Evolutionary conservation across 2,888 invertebrate genomes (phyloP).

Genomic region (Xestobium rufovillosum): DNA sequence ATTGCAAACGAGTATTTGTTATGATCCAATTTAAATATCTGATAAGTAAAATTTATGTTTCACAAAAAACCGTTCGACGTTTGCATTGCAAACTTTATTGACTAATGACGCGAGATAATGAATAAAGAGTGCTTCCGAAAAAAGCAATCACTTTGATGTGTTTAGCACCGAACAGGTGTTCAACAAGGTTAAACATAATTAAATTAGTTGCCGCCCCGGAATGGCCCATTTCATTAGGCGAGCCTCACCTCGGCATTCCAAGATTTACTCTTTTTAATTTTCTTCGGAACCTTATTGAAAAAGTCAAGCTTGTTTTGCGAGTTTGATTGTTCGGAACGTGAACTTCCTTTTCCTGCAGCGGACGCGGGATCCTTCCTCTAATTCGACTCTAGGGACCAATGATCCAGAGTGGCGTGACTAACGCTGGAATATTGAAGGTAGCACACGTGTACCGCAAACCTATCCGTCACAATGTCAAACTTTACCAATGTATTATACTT

Average conservation of each 20-base stretch:
- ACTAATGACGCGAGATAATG: too few relatives aligned
- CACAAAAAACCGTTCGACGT: too few relatives aligned
- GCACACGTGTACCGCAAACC: constrained; percentile 30
- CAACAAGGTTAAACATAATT: too few relatives aligned
- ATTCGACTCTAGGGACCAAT: constrained; percentile 29
- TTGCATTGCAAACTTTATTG: too few relatives aligned
- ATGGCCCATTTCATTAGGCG: background rate
- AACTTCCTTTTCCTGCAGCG: constrained; percentile 26
- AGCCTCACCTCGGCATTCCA: constrained; percentile 21
- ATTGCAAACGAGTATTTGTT: too few relatives aligned
- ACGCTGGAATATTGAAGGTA: constrained; percentile 15
- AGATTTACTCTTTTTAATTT: constrained; percentile 35
- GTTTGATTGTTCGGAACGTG: constrained; percentile 24
- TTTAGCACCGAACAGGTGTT: too few relatives aligned
- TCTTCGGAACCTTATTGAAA: constrained; percentile 28
- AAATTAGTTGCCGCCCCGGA: background rate
- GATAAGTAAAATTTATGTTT: too few relatives aligned
- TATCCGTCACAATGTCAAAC: constrained; percentile 39
- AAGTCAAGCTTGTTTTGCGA: constrained; percentile 25
- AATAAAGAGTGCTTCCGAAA: too few relatives aligned
- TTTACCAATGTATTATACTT: constrained; percentile 38
- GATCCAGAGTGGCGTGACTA: constrained; percentile 22
- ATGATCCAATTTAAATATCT: too few relatives aligned
- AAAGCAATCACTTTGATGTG: too few relatives aligned
- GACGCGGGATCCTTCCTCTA: constrained; percentile 23